phyloP scores from a whole-genome alignment of 2,797 vertebrate genomes.

The Sebastolobus altivelis region DNA sequence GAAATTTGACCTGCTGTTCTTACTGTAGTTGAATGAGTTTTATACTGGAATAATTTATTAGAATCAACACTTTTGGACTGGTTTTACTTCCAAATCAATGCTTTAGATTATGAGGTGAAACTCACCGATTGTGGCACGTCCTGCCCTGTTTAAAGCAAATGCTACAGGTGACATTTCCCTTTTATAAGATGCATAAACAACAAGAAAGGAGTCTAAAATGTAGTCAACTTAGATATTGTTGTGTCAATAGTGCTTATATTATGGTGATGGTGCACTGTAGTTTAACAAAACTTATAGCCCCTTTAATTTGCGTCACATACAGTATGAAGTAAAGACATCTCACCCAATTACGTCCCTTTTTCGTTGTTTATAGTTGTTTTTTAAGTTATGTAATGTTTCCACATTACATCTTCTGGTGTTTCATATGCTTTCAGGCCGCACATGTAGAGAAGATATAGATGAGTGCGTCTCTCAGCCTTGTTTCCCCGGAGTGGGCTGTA shows the following conservation, averaged over 20 bases:
- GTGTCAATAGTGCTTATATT: too few species aligned
- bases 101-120: background rate
- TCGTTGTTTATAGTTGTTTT: background rate
- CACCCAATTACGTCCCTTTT: background rate
- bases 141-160: too few species aligned
- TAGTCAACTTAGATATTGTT: background rate
- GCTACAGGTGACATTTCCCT: background rate
- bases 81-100: background rate
- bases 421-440: slow-evolving; percentile 64
- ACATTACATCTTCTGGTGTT: background rate
- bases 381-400: background rate
- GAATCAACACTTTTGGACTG: background rate
- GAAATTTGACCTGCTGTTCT: background rate
- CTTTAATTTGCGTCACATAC: background rate
- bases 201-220: background rate
- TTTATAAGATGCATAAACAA: background rate
- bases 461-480: slow-evolving; percentile 90
- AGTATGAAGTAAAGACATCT: too few species aligned
- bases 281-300: background rate
- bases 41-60: background rate
- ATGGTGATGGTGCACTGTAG: background rate
- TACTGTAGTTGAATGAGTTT: background rate
- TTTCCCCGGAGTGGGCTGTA: slow-evolving; percentile 85
- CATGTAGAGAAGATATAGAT: slow-evolving; percentile 90
- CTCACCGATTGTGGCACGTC: too few species aligned